Evolutionary conservation across 2,797 vertebrate genomes (phyloP), one percentile per base, ranked within the genome.

Genomic region (Decapterus maruadsi): DNA sequence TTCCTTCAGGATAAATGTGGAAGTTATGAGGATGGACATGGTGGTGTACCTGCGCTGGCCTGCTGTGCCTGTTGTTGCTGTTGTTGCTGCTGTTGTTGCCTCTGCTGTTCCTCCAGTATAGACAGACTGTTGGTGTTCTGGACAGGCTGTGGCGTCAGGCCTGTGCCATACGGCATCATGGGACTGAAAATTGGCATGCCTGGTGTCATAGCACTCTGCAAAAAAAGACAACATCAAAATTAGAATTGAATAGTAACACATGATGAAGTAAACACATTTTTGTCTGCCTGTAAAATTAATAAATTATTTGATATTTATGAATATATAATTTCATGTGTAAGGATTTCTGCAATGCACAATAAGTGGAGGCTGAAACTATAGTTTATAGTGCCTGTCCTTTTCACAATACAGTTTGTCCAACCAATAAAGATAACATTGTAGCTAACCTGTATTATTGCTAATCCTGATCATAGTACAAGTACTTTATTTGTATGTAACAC

Each of bases 111-210:
- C 87, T 99, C 98, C 63, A 99, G 75, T 60, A 99, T 94, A 20
- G 98, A 98, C 62, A 99, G 88, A 65, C 97, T 99, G 88, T 96
- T 99, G 86, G 97, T 97, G 92, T 93, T 98, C 84, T 97, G 96
- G 67, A 99, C 96, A 31, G 98, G 98, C 84, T 99, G 98, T 0
- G 98, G 98, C 0, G 98, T 99, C 78, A 99, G 95, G 53, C 98
- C 98, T 1, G 98, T 97, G 87, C 98, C 98, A 13, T 99, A 99
- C 0, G 98, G 98, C 97, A 99, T 99, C 97, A 99, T 99, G 0
- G 98, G 98, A 93, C 98, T 99, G 80, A 99, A 99, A 54, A 99
- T 95, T 0, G 96, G 96, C 71, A 97, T 94, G 53, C 95, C 95
- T 45, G 98, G 98, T 19, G 98, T 99, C 98, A 99, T 97, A 66